phyloP scores from a whole-genome alignment of 2,888 invertebrate genomes.

The Deilephila porcellus region DNA sequence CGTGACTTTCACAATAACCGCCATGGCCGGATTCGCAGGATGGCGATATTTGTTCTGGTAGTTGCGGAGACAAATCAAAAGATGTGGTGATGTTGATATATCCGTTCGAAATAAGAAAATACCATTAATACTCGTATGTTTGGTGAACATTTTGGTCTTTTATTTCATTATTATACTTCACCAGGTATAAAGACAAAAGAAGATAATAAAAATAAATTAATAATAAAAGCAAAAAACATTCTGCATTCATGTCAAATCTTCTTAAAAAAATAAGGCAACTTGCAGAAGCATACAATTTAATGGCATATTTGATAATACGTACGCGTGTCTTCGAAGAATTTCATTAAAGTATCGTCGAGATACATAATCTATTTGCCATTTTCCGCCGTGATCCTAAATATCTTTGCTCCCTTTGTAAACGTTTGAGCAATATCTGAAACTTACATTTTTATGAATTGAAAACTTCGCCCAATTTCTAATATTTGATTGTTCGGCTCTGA shows the following conservation, averaged over 20 bases:
- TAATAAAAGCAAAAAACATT: no score
- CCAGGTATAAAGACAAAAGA: no score
- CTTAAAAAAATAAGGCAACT: no score
- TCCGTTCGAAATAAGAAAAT: no score
- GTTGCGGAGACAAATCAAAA: neutral
- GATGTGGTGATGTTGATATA: neutral
- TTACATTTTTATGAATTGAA: slow-evolving; percentile 62
- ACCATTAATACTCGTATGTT: no score
- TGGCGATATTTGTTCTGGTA: slow-evolving; percentile 48
- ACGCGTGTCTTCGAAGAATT: slow-evolving; percentile 10
- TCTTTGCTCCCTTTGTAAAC: slow-evolving; percentile 21
- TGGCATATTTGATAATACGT: neutral
- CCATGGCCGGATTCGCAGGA: slow-evolving; percentile 46
- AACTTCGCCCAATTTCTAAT: slow-evolving; percentile 70
- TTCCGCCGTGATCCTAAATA: slow-evolving; percentile 14
- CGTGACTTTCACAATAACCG: slow-evolving; percentile 72
- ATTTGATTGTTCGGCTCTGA: slow-evolving; percentile 67
- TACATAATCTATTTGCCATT: slow-evolving; percentile 14
- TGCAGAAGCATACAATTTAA: no score
- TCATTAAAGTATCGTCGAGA: slow-evolving; percentile 21
- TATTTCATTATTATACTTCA: no score
- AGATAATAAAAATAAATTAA: no score
- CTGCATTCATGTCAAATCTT: no score
- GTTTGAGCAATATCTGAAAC: slow-evolving; percentile 59
- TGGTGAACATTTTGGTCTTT: no score